phyloP scores from a whole-genome alignment of 1,140 invertebrate genomes.

The Megalonaias nervosa region DNA sequence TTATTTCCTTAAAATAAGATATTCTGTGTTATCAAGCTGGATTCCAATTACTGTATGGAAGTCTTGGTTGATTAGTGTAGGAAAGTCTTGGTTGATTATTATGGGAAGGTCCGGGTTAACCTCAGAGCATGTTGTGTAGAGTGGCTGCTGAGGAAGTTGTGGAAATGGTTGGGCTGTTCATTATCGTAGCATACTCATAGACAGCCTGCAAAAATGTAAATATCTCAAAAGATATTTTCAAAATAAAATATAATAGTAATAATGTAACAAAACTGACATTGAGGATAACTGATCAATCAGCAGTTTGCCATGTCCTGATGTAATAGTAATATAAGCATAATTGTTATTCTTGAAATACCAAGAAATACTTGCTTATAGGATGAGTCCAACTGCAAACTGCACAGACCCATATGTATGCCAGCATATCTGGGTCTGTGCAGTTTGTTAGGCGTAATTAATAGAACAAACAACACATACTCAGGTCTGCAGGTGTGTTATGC shows the following conservation, averaged over 20 bases:
- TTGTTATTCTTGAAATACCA: no score
- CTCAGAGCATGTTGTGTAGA: constrained; percentile 42
- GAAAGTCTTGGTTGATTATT: not conserved
- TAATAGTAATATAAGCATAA: no score
- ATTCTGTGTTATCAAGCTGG: not conserved
- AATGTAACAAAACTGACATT: not conserved
- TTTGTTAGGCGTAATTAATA: no score
- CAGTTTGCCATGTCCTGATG: no score
- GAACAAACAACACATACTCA: no score
- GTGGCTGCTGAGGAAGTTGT: constrained; percentile 50
- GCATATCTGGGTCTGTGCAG: no score
- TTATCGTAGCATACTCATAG: constrained; percentile 80
- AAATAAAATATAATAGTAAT: not conserved
- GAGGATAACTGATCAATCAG: not conserved
- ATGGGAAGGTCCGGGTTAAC: not conserved
- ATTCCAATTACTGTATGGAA: not conserved
- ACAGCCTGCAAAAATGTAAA: constrained; percentile 79
- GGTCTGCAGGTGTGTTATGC: no score
- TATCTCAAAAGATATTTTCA: not conserved
- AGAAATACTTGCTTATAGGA: no score
- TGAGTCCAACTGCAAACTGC: no score
- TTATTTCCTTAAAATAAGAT: not conserved
- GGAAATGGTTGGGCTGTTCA: constrained; percentile 67
- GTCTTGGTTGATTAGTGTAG: not conserved
- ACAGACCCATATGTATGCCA: no score